These are phyloP conservation scores for Eupithecia inturbata DNA, from an alignment of 2,888 invertebrate species.

Conservation along the genomic window DNA sequence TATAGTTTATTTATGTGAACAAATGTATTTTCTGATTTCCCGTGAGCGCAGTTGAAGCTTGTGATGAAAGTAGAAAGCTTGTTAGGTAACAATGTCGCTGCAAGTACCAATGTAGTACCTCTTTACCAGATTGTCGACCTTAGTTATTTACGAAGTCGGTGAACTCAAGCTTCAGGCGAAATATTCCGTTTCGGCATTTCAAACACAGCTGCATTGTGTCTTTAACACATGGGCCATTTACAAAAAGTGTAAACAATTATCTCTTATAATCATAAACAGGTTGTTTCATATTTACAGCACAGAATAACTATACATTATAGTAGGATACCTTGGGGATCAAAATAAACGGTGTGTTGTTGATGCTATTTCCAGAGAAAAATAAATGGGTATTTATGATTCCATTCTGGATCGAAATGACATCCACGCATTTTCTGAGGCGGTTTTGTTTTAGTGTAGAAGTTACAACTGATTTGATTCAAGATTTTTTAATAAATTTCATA, in stretches of 20 bases:
- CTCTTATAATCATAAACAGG: too few species aligned
- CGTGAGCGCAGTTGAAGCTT: slow-evolving; percentile 12
- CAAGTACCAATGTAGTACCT: background rate
- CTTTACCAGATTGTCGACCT: slow-evolving; percentile 10
- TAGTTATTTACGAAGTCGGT: background rate
- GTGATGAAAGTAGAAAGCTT: slow-evolving; percentile 27
- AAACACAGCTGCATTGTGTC: background rate
- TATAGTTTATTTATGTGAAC: background rate
- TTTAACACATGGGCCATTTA: background rate
- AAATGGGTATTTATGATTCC: too few species aligned
- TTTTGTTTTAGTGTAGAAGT: too few species aligned
- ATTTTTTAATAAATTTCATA: too few species aligned
- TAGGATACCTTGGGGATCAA: too few species aligned
- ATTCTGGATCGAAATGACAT: too few species aligned
- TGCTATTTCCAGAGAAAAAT: too few species aligned
- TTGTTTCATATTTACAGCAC: too few species aligned
- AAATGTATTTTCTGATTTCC: slow-evolving; percentile 19
- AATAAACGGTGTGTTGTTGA: too few species aligned
- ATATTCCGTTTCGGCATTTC: background rate
- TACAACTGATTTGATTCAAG: too few species aligned
- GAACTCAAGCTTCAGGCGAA: background rate
- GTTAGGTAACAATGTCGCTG: slow-evolving; percentile 24
- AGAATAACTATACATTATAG: too few species aligned
- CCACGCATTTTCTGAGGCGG: too few species aligned
- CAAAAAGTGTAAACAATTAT: background rate